Percentiles rank a stretch among this genome's conserved stretches.
phyloP scores from a whole-genome alignment of 2,888 invertebrate genomes.

The Bursaphelenchus okinawaensis region DNA sequence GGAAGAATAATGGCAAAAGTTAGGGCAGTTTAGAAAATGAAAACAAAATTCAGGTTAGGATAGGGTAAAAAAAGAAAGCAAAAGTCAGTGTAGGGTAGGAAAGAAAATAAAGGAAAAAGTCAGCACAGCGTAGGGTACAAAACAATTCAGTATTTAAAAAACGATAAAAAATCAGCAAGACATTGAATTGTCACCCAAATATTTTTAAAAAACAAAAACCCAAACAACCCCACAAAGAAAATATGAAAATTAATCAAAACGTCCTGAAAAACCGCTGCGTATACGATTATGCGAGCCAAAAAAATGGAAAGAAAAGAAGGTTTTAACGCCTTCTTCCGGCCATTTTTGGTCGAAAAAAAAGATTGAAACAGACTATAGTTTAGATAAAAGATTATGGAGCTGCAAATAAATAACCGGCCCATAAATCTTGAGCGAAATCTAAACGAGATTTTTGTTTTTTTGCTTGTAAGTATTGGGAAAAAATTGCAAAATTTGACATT shows the following conservation, averaged over 20 bases:
- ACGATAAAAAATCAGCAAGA: too few relatives aligned
- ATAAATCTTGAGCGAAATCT: not conserved
- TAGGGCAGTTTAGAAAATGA: too few relatives aligned
- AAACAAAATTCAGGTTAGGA: too few relatives aligned
- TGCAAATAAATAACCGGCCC: not conserved
- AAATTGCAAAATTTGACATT: not conserved
- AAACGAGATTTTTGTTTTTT: not conserved
- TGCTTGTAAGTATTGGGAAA: not conserved
- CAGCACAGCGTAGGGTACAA: too few relatives aligned
- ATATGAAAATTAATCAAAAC: not conserved
- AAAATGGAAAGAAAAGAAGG: not conserved
- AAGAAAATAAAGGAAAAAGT: too few relatives aligned
- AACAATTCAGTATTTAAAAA: too few relatives aligned
- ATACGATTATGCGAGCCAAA: not conserved
- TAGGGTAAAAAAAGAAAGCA: too few relatives aligned
- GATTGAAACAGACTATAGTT: slow-evolving; percentile 2
- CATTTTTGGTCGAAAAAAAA: not conserved
- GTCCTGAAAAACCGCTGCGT: not conserved
- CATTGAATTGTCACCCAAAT: too few relatives aligned
- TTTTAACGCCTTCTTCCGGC: not conserved
- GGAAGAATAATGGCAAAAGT: too few relatives aligned
- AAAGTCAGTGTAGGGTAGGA: too few relatives aligned
- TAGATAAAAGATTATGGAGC: slow-evolving; percentile 4
- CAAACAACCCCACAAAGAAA: too few relatives aligned
- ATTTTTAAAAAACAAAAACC: too few relatives aligned